Evolutionary conservation across 2,797 vertebrate species (phyloP).

Genomic region (Naso thynnoides): DNA sequence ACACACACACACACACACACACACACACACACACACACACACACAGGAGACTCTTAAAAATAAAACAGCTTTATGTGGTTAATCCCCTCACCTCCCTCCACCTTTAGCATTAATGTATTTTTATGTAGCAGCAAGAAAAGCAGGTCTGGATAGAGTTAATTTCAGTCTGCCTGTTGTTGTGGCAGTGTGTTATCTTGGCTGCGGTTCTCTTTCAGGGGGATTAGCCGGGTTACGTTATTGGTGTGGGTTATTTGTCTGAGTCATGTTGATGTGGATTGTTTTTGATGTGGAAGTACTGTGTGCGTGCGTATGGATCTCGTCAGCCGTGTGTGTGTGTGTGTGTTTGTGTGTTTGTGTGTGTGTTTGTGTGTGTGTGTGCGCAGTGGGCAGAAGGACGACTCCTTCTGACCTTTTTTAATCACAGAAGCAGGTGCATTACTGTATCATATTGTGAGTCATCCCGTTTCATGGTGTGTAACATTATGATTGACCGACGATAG

Average conservation of each 20-base stretch:
- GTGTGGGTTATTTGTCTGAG: conserved; percentile 71
- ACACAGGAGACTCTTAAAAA: conserved; percentile 10
- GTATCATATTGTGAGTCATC: conserved; percentile 31
- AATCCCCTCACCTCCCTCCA: conserved; percentile 28
- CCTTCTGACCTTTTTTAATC: conserved; percentile 46
- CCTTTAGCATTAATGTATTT: conserved; percentile 37
- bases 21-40: conserved; percentile 24
- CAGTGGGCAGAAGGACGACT: conserved; percentile 40
- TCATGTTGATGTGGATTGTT: conserved; percentile 70
- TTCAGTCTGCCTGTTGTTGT: conserved; percentile 54
- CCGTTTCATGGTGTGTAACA: conserved; percentile 16
- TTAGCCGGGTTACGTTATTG: conserved; percentile 66
- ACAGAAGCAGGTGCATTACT: conserved; percentile 38
- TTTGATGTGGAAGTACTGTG: conserved; percentile 55
- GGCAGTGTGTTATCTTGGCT: conserved; percentile 58
- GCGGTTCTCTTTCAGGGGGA: conserved; percentile 47
- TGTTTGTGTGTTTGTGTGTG: conserved; percentile 20
- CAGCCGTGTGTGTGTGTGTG: conserved; percentile 13
- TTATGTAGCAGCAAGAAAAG: conserved; percentile 22
- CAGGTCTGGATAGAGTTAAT: conserved; percentile 45
- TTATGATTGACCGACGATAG: conserved; percentile 13
- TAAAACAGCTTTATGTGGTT: conserved; percentile 29
- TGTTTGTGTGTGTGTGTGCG: conserved; percentile 12
- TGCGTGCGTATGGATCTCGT: conserved; percentile 10
- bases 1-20: conserved; percentile 24